phyloP scores from a whole-genome alignment of 2,113 vertebrate genomes.

The Numida meleagris region DNA sequence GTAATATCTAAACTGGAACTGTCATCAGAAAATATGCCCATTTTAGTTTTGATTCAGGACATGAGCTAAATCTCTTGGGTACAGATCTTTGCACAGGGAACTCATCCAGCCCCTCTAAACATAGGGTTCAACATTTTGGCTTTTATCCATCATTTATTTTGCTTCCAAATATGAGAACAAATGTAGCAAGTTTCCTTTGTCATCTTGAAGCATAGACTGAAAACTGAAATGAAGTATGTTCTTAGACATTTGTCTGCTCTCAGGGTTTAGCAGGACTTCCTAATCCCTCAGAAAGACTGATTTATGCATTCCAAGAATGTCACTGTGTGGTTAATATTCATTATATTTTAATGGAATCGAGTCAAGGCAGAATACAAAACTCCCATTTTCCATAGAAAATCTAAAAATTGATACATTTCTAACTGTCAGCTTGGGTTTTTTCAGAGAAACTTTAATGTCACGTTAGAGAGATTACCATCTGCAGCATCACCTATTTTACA shows the following conservation, averaged over 20 bases:
- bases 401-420: background rate
- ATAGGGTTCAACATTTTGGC: background rate
- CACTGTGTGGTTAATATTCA: background rate
- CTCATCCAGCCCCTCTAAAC: background rate
- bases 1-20: background rate
- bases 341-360: background rate
- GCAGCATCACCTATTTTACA: background rate
- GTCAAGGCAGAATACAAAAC: background rate
- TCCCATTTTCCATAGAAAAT: background rate
- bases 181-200: background rate
- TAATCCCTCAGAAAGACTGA: background rate
- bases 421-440: background rate
- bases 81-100: background rate
- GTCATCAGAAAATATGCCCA: background rate
- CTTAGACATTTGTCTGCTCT: accelerated
- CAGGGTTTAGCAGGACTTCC: background rate
- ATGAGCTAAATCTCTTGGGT: background rate
- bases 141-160: background rate
- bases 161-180: background rate
- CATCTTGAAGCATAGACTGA: background rate
- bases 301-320: background rate
- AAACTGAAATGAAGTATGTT: background rate
- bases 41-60: background rate
- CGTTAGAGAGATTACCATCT: background rate
- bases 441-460: background rate